Conservation (phyloP, 2,797 vertebrate genomes). For the Anisognathus igniventris region DNA sequence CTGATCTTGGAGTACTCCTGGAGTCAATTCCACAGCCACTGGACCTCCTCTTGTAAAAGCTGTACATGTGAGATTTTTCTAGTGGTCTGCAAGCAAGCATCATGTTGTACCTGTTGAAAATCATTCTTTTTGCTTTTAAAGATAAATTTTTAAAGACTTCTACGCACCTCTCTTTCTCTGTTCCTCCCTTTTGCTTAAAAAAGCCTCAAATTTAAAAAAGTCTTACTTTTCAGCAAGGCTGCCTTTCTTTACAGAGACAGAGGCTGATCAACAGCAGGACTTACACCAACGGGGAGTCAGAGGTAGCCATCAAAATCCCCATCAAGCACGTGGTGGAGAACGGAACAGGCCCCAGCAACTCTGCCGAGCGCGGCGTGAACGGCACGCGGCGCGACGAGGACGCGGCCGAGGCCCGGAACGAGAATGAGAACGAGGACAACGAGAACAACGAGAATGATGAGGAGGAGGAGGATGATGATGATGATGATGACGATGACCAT, state of each 20-base stretch:
- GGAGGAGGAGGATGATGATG: constrained; percentile 81
- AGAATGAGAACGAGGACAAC: constrained; percentile 88
- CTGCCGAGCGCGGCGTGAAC: constrained; percentile 68
- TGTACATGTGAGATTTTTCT: background rate
- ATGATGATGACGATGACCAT: constrained; percentile 79
- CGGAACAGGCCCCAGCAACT: constrained; percentile 76
- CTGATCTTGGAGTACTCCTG: background rate
- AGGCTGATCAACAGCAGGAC: constrained; percentile 88
- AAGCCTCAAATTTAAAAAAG: background rate
- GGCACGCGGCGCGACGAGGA: constrained; percentile 76
- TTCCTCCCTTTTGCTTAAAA: background rate
- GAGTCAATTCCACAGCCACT: background rate
- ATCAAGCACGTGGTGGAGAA: constrained; percentile 85
- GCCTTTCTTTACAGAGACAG: constrained; percentile 82
- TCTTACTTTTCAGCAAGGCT: background rate
- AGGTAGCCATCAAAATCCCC: constrained; percentile 83
- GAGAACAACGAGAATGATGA: constrained; percentile 86
- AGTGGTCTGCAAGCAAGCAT: background rate
- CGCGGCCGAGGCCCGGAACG: constrained; percentile 75
- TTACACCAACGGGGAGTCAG: constrained; percentile 87
- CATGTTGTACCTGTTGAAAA: fast-evolving
- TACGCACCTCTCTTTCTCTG: background rate
- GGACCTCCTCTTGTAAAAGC: background rate
- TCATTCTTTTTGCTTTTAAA: background rate
- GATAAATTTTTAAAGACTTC: background rate